Base-by-base conservation (phyloP, 2,797 vertebrate species). In the Trachurus trachurus region DNA sequence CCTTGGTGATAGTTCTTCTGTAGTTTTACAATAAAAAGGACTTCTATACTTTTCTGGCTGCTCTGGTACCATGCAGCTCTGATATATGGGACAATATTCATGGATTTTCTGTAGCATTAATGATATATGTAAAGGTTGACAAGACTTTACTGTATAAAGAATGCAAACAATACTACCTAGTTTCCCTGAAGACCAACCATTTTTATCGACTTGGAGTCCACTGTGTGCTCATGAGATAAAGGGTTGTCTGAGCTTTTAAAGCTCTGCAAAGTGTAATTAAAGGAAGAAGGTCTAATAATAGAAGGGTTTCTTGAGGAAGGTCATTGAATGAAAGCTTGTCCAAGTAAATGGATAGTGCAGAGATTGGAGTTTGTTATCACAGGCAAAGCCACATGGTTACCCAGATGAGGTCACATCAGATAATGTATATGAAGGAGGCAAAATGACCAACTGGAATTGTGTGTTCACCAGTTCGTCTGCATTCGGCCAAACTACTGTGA, bases 281-380 rank as follows among this genome's bases (percentile, higher is more conserved):
- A 26, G n/a, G 10, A 53, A 66, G 34, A 63, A 62, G 40, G 40
- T 58, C 9, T 44, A 37, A n/a, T 26, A 66, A 61, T 17, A 58
- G 9, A 3, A 44, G 11, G 3, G 52, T 66, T 2, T 12, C 31
- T 59, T 44, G n/a, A 6, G 52, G 70, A 76, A 73, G 44, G 54
- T 69, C 78, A 49, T 63, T 19, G 59, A 37, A 5, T 39, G 34
- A 69, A 69, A 49, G 31, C 16, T 22, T 5, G 15, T 15, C 12
- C 58, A n/a, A 11, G 9, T 21, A 52, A 67, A 34, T 26, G 39
- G 62, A 22, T 31, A 47, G 15, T 17, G 19, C 29, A 21, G n/a
- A 31, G 42, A 66, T 5, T 16, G 9, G 17, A 50, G 31, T 39
- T n/a, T 53, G 29, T 16, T 58, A 11, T 59, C 19, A 47, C 13